These are phyloP conservation scores for Malacoctenus gilli DNA, from an alignment of 2,797 vertebrate species.

Conservation along the genomic window DNA sequence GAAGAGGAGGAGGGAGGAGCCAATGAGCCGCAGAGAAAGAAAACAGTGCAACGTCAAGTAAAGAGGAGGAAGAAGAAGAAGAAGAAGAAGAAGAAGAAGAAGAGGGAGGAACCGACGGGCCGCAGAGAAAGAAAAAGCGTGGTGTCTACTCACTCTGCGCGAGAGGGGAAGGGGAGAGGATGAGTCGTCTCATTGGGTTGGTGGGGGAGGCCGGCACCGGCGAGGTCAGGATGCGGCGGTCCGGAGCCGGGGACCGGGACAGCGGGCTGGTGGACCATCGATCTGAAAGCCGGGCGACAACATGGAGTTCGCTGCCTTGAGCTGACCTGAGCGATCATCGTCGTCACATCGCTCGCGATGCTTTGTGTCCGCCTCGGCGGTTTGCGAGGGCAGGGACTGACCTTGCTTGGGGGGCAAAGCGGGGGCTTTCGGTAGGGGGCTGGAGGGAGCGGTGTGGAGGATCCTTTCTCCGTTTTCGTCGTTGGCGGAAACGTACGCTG, in stretches of 20 bases:
- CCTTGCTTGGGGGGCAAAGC: slow-evolving; percentile 83
- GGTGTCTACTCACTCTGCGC: slow-evolving; percentile 72
- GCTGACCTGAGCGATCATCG: too few relatives aligned
- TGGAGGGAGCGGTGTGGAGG: slow-evolving; percentile 74
- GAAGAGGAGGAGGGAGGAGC: too few relatives aligned
- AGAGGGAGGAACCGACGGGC: too few relatives aligned
- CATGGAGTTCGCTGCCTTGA: too few relatives aligned
- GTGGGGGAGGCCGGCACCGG: slow-evolving; percentile 76
- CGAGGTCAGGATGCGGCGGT: slow-evolving; percentile 75
- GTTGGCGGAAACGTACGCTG: slow-evolving; percentile 86
- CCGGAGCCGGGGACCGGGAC: slow-evolving; percentile 72
- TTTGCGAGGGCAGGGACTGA: slow-evolving; percentile 29
- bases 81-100: too few relatives aligned
- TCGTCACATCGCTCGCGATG: too few relatives aligned
- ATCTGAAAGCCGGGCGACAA: slow-evolving; percentile 50
- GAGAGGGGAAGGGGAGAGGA: slow-evolving; percentile 81
- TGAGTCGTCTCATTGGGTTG: slow-evolving; percentile 82
- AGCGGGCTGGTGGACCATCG: slow-evolving; percentile 73
- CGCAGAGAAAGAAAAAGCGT: too few relatives aligned
- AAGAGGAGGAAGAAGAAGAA: too few relatives aligned
- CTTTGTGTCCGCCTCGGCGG: too few relatives aligned
- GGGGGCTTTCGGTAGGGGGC: slow-evolving; percentile 69
- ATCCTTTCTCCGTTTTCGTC: slow-evolving; percentile 85
- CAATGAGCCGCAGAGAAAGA: too few relatives aligned
- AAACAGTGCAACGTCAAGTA: too few relatives aligned